Conservation (phyloP, 2,797 vertebrate genomes). For the Eulemur rubriventer region DNA sequence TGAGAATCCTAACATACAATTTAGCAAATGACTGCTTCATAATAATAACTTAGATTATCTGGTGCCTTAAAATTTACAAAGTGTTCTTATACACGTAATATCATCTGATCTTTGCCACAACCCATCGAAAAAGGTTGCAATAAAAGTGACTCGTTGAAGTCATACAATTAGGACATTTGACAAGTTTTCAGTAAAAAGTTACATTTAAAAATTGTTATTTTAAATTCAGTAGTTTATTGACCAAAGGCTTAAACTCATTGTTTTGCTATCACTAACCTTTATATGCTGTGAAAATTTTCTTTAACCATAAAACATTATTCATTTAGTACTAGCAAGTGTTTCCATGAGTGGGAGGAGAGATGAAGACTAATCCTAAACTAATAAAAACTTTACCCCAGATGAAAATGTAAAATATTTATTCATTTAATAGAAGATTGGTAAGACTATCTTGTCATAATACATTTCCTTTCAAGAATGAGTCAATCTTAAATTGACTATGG, state of each 20-base stretch:
- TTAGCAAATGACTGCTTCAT: not conserved
- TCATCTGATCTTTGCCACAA: slow-evolving; percentile 42
- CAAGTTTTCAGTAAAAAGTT: not conserved
- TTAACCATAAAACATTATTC: not conserved
- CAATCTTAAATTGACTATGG: not conserved
- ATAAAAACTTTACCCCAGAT: not conserved
- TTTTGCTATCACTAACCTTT: not conserved
- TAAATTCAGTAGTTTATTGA: not conserved
- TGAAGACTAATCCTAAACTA: not conserved
- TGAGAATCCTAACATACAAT: not conserved
- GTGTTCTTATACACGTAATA: not conserved
- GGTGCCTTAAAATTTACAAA: slow-evolving; percentile 10
- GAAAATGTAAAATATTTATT: not conserved
- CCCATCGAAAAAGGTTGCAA: not conserved
- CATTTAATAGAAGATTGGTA: not conserved
- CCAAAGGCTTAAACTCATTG: not conserved
- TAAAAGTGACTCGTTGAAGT: not conserved
- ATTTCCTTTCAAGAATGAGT: not conserved
- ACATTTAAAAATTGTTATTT: not conserved
- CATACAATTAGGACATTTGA: not conserved
- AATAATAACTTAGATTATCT: slow-evolving; percentile 7
- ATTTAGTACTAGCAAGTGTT: not conserved
- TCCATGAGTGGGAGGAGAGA: fast-evolving
- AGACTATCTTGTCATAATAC: not conserved
- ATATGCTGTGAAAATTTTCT: not conserved